phyloP scores from a whole-genome alignment of 1,140 invertebrate species.

The Eriosoma lanigerum region DNA sequence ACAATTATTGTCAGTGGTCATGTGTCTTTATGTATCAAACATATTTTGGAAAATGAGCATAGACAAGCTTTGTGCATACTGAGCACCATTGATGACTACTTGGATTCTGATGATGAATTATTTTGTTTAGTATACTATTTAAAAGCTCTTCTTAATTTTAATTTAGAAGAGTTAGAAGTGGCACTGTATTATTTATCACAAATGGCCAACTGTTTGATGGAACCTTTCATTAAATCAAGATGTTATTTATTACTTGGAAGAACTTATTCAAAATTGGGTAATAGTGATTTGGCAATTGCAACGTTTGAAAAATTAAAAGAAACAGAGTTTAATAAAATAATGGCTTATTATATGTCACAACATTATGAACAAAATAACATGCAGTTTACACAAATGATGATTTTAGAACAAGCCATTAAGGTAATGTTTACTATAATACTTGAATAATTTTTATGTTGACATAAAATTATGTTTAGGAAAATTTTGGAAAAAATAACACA shows the following conservation, averaged over 20 bases:
- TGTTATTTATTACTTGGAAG: constrained; percentile 33
- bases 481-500: neutral
- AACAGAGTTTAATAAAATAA: neutral
- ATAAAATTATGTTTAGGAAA: constrained; percentile 9
- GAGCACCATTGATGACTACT: neutral
- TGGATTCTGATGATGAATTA: constrained; percentile 1
- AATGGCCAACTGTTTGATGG: constrained; percentile 24
- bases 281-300: constrained; percentile 17
- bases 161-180: constrained; percentile 16
- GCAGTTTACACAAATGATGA: constrained; percentile 26
- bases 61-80: neutral
- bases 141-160: constrained; percentile 23
- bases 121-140: constrained; percentile 24
- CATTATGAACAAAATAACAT: constrained; percentile 36
- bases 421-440: neutral
- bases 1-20: neutral
- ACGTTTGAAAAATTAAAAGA: constrained; percentile 38
- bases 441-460: neutral
- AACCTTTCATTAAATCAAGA: constrained; percentile 26
- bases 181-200: constrained; percentile 42
- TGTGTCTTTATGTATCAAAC: neutral
- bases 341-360: constrained; percentile 37
- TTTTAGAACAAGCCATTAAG: constrained; percentile 19
- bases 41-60: constrained; percentile 37
- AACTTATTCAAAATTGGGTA: constrained; percentile 8